A percentile compares a stretch with the other conserved stretches of the same genome.
phyloP scores from a whole-genome alignment of 2,113 vertebrate genomes.

The Oriolus oriolus region DNA sequence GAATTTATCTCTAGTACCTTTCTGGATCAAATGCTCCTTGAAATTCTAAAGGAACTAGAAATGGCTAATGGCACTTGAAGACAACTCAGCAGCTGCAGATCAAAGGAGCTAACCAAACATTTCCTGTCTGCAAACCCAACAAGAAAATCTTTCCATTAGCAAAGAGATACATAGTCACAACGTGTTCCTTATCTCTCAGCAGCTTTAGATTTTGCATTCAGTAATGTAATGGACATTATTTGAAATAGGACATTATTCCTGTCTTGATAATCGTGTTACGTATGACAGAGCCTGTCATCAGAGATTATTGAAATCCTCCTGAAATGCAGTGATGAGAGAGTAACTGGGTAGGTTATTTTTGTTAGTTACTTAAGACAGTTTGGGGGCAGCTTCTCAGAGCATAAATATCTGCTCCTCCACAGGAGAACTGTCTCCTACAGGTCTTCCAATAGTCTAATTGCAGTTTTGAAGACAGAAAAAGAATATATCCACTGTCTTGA shows the following conservation, averaged over 20 bases:
- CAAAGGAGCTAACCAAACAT: neutral
- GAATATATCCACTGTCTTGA: neutral
- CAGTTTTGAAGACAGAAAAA: neutral
- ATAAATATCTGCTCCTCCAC: neutral
- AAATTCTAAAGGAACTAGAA: constrained; percentile 18
- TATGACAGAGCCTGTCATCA: neutral
- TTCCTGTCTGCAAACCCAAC: neutral
- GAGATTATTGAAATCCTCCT: neutral
- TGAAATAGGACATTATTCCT: neutral
- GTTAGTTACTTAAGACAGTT: neutral
- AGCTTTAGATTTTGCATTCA: neutral
- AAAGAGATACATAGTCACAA: neutral
- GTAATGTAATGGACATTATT: neutral
- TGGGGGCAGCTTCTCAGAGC: neutral
- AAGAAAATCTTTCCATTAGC: neutral
- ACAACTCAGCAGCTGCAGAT: neutral
- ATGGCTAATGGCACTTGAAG: neutral
- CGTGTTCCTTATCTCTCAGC: neutral
- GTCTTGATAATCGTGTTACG: neutral
- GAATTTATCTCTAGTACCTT: constrained; percentile 17
- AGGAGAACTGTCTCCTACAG: neutral
- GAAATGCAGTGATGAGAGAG: neutral
- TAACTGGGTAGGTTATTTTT: neutral
- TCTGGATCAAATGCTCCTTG: neutral
- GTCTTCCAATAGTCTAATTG: neutral